These are phyloP conservation scores for Camelus bactrianus DNA, from an alignment of 2,113 vertebrate genomes.

Conservation along the genomic window DNA sequence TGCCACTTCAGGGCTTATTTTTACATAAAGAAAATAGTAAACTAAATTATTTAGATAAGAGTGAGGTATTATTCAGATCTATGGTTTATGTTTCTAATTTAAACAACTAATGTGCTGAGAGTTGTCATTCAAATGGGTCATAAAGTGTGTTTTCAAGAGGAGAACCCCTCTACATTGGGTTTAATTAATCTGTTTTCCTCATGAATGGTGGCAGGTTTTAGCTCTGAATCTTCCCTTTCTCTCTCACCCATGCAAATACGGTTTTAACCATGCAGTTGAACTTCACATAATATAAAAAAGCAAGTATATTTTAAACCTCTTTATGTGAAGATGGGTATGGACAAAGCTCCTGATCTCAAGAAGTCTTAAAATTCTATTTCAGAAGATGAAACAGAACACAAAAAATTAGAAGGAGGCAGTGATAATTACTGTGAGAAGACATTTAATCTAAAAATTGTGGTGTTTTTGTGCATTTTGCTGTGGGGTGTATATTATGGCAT, in stretches of 20 bases:
- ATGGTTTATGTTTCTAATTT: not conserved
- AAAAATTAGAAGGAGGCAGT: not conserved
- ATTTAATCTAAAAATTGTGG: not conserved
- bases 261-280: not conserved
- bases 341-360: not conserved
- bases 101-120: not conserved
- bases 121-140: not conserved
- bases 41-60: slow-evolving; percentile 18
- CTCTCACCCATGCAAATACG: not conserved
- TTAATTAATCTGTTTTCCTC: slow-evolving; percentile 37
- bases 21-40: not conserved
- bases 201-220: not conserved
- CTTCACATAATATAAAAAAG: not conserved
- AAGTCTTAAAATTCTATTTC: slow-evolving; percentile 1
- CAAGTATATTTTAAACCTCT: not conserved
- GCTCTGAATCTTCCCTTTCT: not conserved
- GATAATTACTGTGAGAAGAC: not conserved
- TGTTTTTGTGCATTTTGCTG: not conserved
- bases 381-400: not conserved
- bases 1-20: not conserved
- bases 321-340: not conserved
- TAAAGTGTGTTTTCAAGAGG: not conserved
- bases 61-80: not conserved
- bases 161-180: not conserved
- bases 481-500: not conserved